Base-by-base conservation (phyloP, 2,797 vertebrate species). In the Hafferia zeledoni region DNA sequence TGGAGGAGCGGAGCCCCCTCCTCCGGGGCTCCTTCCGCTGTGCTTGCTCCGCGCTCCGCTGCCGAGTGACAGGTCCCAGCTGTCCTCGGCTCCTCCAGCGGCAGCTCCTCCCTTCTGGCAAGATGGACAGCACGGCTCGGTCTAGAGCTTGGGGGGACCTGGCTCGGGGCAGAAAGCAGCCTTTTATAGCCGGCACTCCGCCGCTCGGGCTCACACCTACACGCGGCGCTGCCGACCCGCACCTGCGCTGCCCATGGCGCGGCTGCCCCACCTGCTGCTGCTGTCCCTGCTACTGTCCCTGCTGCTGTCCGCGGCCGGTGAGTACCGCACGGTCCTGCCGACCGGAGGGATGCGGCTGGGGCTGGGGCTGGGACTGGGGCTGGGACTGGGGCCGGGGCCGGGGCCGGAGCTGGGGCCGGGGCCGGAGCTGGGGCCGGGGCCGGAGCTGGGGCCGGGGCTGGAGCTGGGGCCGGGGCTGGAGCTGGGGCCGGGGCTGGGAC, bases 71-170 rank as follows among this genome's bases (percentile, higher is more conserved):
- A 6, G 84, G 3, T 69, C 30, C 39, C 72, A 6, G 72, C 64
- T 52, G 30, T 9, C 13, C 57, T 31, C 72, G 17, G 43, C 20
- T 37, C 60, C 12, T 16, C 41, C 79, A 17, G 83, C 64, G 77
- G 53, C 94, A 52, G 96, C 95, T 86, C 95, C 96, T 96, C 96
- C 96, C 96, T 96, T 79, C 78, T 87, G 87, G 52, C 68, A 85
- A 74, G 92, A 85, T 6, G 94, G 93, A 60, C 92, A 61, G 82
- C 87, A 1, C n/a, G 14, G 78, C 81, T 3, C 6, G 81, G 77
- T 7, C 78, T 10, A 0, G 82, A 8, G 74, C 83, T n/a, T 9
- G 39, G 39, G 50, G 70, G 67, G n/a, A 63, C 67, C 57, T 3
- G 52, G 6, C 69, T 35, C 50, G 77, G 76, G 76, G 44, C 80